Conservation (phyloP, 2,113 vertebrate genomes). For the Zosterops borbonicus region DNA sequence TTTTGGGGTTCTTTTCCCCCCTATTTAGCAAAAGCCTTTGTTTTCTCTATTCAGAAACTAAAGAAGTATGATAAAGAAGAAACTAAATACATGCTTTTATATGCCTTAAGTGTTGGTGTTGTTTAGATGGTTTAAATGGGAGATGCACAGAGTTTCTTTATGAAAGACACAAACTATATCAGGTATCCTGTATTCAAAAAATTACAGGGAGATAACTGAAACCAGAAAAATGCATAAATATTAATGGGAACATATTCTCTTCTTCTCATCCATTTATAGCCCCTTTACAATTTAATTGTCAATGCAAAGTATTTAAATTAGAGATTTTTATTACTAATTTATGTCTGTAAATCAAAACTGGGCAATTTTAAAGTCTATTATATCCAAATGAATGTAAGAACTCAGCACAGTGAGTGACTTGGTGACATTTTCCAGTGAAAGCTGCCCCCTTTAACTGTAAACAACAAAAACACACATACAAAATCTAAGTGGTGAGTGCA, state of each 20-base stretch:
- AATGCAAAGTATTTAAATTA: not conserved
- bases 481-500: not conserved
- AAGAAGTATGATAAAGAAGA: not conserved
- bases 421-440: not conserved
- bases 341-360: slow-evolving; percentile 39
- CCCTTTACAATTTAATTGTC: slow-evolving; percentile 40
- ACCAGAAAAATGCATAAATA: not conserved
- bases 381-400: not conserved
- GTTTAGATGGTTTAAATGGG: not conserved
- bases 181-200: not conserved
- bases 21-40: not conserved
- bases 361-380: slow-evolving; percentile 16
- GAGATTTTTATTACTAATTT: slow-evolving; percentile 46
- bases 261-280: not conserved
- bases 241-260: not conserved
- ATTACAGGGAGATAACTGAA: not conserved
- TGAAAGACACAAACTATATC: not conserved
- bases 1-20: not conserved
- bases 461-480: not conserved
- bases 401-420: not conserved
- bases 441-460: not conserved
- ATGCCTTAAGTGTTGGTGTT: not conserved
- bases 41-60: not conserved
- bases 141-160: not conserved
- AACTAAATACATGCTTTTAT: not conserved